These are phyloP conservation scores for Spongilla lacustris DNA, from an alignment of 37 sponge, comb jelly and placozoan species.

Conservation along the genomic window DNA sequence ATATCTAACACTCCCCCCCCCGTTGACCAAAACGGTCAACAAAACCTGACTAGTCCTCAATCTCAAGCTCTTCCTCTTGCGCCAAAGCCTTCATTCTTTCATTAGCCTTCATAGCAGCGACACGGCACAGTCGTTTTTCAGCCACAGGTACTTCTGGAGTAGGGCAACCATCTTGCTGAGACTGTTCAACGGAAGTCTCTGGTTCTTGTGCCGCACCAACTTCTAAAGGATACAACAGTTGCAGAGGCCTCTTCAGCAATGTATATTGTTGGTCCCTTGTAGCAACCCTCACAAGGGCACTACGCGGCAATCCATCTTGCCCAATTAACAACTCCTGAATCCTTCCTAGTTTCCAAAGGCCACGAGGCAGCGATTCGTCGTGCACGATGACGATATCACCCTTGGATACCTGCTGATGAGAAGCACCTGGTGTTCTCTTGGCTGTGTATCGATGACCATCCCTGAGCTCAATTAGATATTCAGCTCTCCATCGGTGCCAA, in stretches of 20 bases:
- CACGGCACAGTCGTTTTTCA: neutral
- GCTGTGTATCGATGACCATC: conserved; percentile 8
- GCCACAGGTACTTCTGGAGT: neutral
- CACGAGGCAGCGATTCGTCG: conserved; percentile 9
- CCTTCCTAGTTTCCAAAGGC: conserved; percentile 20
- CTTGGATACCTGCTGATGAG: neutral
- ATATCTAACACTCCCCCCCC: too few species aligned
- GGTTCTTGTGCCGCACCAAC: too few species aligned
- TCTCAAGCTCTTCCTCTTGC: neutral
- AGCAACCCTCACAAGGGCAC: conserved; percentile 3
- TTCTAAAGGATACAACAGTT: too few species aligned
- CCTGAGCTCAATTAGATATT: conserved; percentile 26
- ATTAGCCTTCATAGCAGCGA: neutral
- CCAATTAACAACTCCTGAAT: conserved; percentile 1
- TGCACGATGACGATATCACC: conserved; percentile 30
- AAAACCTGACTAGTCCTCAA: too few species aligned
- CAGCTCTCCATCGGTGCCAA: conserved; percentile 32
- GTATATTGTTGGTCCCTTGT: neutral
- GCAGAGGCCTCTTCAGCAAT: too few species aligned
- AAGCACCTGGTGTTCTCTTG: neutral
- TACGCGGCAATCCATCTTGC: conserved; percentile 10
- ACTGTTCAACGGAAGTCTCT: too few species aligned
- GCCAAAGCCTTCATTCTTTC: neutral
- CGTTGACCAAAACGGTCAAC: too few species aligned
- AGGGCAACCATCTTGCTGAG: neutral